Percentiles rank a stretch among this genome's conserved stretches.
Evolutionary conservation across 1,140 invertebrate species (phyloP).

Genomic region (Cyphomyrmex costatus): DNA sequence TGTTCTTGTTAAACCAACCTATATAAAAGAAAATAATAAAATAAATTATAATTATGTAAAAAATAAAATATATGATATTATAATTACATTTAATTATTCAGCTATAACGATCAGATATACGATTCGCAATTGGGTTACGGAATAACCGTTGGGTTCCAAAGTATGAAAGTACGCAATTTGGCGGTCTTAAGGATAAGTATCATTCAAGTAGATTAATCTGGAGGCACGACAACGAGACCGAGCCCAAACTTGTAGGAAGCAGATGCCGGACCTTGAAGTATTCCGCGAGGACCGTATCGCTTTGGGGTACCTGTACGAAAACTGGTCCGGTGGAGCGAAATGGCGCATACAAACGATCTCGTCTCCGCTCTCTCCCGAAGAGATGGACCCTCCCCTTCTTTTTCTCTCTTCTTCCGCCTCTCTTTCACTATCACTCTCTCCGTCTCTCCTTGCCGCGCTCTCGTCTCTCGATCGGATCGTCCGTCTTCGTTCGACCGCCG

Average conservation of each 20-base stretch:
- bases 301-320: slow-evolving; percentile 75
- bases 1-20: not conserved
- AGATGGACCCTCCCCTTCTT: slow-evolving; percentile 50
- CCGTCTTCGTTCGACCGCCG: slow-evolving; percentile 66
- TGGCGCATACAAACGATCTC: slow-evolving; percentile 75
- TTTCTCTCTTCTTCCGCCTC: not conserved
- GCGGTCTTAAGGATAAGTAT: not conserved
- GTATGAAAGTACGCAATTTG: slow-evolving; percentile 2
- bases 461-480: slow-evolving; percentile 62
- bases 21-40: not conserved
- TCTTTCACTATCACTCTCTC: slow-evolving; percentile 42
- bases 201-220: slow-evolving; percentile 59
- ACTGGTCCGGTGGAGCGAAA: slow-evolving; percentile 77
- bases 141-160: not conserved
- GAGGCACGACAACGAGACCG: slow-evolving; percentile 60
- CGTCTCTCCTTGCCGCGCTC: not conserved
- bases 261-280: slow-evolving; percentile 68
- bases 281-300: slow-evolving; percentile 68
- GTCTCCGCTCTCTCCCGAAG: slow-evolving; percentile 68
- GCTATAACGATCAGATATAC: not conserved
- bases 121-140: slow-evolving; percentile 5
- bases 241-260: slow-evolving; percentile 57
- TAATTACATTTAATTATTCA: slow-evolving; percentile 13
- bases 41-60: not conserved
- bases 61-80: too few species aligned